These are phyloP conservation scores for Hydra vulgaris DNA, from an alignment of 30 jellyfish, hydroid and myxozoan species.

Conservation along the genomic window DNA sequence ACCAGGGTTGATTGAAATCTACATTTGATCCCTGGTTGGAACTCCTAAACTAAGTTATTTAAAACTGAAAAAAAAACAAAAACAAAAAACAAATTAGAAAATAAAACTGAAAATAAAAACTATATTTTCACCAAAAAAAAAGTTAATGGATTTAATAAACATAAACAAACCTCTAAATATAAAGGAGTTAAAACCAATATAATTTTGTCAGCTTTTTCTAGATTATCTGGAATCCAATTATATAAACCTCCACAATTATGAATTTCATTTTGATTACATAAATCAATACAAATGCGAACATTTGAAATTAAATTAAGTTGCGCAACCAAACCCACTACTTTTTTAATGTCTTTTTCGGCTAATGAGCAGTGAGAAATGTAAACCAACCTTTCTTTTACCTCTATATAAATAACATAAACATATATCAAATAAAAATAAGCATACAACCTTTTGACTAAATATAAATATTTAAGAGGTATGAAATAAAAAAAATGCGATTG, in stretches of 20 bases:
- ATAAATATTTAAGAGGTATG: too few species aligned
- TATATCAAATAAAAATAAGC: too few species aligned
- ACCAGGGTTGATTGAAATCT: too few species aligned
- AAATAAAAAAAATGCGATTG: too few species aligned
- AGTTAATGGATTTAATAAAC: neutral
- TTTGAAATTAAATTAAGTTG: neutral
- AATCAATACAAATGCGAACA: neutral
- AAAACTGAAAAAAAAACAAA: too few species aligned
- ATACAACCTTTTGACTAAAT: too few species aligned
- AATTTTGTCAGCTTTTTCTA: neutral
- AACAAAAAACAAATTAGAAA: neutral
- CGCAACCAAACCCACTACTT: neutral
- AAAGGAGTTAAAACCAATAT: neutral
- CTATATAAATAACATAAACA: neutral
- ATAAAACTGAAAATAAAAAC: neutral
- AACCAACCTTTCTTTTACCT: neutral
- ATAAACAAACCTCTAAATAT: conserved; percentile 2
- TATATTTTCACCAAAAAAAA: neutral
- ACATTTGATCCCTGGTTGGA: too few species aligned
- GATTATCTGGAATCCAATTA: neutral
- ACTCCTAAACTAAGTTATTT: too few species aligned
- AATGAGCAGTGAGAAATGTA: conserved; percentile 1
- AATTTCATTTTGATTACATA: neutral
- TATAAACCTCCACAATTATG: neutral
- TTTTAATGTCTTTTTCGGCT: neutral